A percentile compares a stretch with the other conserved stretches of the same genome.
Evolutionary conservation across 2,797 vertebrate species (phyloP).

Genomic region (Malacoctenus gilli): DNA sequence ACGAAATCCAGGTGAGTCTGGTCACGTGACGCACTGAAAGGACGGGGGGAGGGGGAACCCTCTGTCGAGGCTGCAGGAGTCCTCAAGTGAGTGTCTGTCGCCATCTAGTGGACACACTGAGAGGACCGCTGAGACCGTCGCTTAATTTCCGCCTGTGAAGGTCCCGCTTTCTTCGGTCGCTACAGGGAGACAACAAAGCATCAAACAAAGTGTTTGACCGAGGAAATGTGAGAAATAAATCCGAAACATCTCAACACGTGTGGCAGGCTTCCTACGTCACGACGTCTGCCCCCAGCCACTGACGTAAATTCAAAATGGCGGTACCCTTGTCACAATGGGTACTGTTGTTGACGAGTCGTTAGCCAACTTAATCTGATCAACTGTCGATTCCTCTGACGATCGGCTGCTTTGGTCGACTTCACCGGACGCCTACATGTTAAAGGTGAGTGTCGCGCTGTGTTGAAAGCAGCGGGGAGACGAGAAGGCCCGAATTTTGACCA

Average conservation of each 20-base stretch:
- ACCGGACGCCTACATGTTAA: conserved; percentile 72
- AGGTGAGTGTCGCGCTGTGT: conserved; percentile 51
- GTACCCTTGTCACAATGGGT: conserved; percentile 66
- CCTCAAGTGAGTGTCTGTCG: too few species aligned
- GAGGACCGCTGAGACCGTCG: too few species aligned
- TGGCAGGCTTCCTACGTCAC: conserved; percentile 50
- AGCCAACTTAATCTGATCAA: conserved; percentile 43
- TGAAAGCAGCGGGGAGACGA: accelerated
- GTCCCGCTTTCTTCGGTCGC: too few species aligned
- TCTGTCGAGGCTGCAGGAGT: too few species aligned
- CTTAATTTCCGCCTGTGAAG: too few species aligned
- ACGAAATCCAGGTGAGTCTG: too few species aligned
- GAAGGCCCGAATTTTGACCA: not conserved
- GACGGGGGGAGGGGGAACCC: too few species aligned
- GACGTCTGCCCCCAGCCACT: conserved; percentile 15
- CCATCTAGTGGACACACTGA: too few species aligned
- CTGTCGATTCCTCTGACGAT: not conserved
- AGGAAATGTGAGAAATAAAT: not conserved
- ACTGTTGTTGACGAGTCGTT: conserved; percentile 44
- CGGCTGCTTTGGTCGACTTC: not conserved
- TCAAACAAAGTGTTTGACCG: not conserved
- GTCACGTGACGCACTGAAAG: too few species aligned
- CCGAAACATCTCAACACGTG: too few species aligned
- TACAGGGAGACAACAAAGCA: too few species aligned
- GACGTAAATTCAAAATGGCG: conserved; percentile 67